Evolutionary conservation across 2,888 invertebrate species (phyloP).

Genomic region (Melangyna quadrimaculata): DNA sequence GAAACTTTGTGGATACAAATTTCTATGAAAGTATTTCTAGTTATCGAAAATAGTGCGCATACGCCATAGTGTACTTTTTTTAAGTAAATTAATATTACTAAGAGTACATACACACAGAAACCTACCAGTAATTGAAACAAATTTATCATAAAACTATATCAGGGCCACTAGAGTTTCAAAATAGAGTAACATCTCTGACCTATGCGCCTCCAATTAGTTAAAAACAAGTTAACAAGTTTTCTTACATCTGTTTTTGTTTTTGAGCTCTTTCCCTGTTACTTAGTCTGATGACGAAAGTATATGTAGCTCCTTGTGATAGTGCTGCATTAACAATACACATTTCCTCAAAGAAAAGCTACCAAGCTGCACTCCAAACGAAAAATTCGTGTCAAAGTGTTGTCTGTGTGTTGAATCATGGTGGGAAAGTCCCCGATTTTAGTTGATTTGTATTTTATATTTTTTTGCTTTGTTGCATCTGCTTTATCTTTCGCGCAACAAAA

Average conservation of each 20-base stretch:
- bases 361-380: conserved; percentile 52
- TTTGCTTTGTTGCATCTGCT: conserved; percentile 1
- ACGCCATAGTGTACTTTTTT: background rate
- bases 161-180: background rate
- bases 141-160: background rate
- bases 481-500: conserved; percentile 50
- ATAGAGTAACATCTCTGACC: conserved; percentile 9
- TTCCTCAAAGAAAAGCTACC: conserved; percentile 21
- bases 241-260: background rate
- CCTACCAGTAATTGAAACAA: background rate
- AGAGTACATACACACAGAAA: too few species aligned
- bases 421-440: conserved; percentile 51
- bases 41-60: background rate
- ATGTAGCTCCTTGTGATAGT: conserved; percentile 16
- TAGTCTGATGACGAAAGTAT: too few species aligned
- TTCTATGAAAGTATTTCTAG: too few species aligned
- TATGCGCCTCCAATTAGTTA: conserved; percentile 29
- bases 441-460: conserved; percentile 4
- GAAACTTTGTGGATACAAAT: too few species aligned
- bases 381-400: conserved; percentile 69
- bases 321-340: conserved; percentile 29
- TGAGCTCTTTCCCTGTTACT: background rate
- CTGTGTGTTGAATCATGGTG: conserved; percentile 54
- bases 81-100: too few species aligned
- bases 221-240: background rate